A percentile compares a stretch with the other conserved stretches of the same genome.
phyloP scores from a whole-genome alignment of 1,140 invertebrate species.

The Bombus confusus region DNA sequence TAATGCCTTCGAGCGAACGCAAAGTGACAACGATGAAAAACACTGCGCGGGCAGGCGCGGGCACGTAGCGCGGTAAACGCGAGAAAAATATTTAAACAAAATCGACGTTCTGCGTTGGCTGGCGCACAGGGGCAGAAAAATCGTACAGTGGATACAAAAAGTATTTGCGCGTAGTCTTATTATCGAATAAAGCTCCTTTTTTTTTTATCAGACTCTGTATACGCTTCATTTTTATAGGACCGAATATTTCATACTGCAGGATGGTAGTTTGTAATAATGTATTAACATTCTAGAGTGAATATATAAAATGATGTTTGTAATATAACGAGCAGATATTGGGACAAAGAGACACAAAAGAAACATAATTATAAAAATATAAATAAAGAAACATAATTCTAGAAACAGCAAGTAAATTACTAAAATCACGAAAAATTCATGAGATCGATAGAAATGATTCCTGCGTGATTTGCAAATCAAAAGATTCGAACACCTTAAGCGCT shows the following conservation, averaged over 20 bases:
- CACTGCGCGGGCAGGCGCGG: not conserved
- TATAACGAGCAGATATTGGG: too few species aligned
- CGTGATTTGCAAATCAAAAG: too few species aligned
- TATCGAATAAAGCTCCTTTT: too few species aligned
- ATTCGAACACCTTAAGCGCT: too few species aligned
- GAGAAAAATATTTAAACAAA: constrained; percentile 32
- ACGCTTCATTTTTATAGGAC: too few species aligned
- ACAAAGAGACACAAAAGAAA: not conserved
- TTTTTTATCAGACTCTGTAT: too few species aligned
- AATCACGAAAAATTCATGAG: not conserved
- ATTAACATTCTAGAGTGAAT: too few species aligned
- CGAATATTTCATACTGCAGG: too few species aligned
- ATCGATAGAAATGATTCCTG: not conserved
- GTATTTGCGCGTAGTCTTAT: not conserved
- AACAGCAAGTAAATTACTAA: not conserved
- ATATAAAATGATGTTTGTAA: too few species aligned
- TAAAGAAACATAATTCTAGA: not conserved
- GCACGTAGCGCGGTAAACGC: not conserved
- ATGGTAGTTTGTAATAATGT: too few species aligned
- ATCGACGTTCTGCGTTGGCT: not conserved
- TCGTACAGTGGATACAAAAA: not conserved
- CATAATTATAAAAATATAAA: too few species aligned
- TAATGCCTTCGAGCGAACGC: not conserved
- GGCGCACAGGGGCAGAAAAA: too few species aligned
- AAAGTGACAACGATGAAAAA: not conserved